Conservation (phyloP, 2,888 invertebrate genomes). For the Pomacea canaliculata region DNA sequence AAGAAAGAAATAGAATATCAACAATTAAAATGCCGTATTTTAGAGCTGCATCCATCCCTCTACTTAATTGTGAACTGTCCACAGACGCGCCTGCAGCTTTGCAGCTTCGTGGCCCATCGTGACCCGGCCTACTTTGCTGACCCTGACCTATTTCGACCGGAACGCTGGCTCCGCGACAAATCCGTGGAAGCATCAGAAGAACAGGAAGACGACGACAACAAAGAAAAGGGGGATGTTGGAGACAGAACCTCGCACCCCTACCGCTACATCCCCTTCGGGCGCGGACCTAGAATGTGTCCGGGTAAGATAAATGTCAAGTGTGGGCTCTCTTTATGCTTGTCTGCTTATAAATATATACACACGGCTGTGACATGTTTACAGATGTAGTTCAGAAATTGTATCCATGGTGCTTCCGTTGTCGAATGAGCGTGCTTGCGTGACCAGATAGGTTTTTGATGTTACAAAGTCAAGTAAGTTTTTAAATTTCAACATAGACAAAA, state of each 20-base stretch:
- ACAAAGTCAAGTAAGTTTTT: too few species aligned
- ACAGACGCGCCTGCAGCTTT: conserved; percentile 70
- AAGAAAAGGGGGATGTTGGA: conserved; percentile 66
- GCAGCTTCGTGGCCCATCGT: conserved; percentile 66
- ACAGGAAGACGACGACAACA: neutral
- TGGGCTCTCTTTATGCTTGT: neutral
- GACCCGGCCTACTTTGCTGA: conserved; percentile 75
- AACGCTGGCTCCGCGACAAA: conserved; percentile 78
- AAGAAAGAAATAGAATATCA: too few species aligned
- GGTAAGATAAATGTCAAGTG: conserved; percentile 38
- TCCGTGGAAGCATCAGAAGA: neutral
- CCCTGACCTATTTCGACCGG: conserved; percentile 78
- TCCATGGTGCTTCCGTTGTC: too few species aligned
- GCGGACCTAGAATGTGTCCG: conserved; percentile 74
- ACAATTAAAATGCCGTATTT: too few species aligned
- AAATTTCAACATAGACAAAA: too few species aligned
- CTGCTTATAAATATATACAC: too few species aligned
- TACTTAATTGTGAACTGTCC: neutral
- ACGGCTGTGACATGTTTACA: too few species aligned
- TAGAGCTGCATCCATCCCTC: too few species aligned
- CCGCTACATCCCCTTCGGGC: conserved; percentile 73
- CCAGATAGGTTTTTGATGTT: too few species aligned
- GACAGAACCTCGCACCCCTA: conserved; percentile 70
- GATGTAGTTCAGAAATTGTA: too few species aligned
- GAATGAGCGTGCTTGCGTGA: too few species aligned